Conservation (phyloP, 2,888 invertebrate genomes). For the Hesperia comma region DNA sequence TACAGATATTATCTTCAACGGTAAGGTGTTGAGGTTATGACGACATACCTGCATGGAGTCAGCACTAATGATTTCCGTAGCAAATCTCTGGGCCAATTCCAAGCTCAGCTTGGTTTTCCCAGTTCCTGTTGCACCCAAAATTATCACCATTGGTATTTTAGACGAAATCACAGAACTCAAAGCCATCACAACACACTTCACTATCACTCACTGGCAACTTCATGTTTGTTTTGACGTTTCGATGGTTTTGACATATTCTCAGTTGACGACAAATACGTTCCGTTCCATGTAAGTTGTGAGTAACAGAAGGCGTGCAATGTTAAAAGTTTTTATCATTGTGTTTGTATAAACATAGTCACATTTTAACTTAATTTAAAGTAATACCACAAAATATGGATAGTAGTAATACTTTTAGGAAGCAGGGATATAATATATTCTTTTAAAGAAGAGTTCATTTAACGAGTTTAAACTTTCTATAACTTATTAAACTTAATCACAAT, state of each 20-base stretch:
- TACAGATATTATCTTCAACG: neutral
- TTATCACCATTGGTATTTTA: conserved; percentile 89
- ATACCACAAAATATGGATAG: too few species aligned
- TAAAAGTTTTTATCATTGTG: too few species aligned
- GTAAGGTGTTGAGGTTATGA: conserved; percentile 59
- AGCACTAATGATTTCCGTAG: conserved; percentile 97
- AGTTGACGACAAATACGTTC: conserved; percentile 45
- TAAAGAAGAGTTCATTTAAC: too few species aligned
- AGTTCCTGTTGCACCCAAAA: conserved; percentile 97
- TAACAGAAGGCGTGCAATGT: too few species aligned
- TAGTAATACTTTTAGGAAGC: too few species aligned
- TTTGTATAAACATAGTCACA: too few species aligned
- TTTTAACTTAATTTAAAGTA: too few species aligned
- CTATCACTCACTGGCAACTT: conserved; percentile 56
- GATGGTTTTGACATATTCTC: neutral
- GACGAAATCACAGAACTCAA: conserved; percentile 68
- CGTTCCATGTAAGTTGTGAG: neutral
- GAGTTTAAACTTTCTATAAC: too few species aligned
- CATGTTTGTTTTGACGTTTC: conserved; percentile 66
- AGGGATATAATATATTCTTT: too few species aligned
- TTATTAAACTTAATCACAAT: too few species aligned
- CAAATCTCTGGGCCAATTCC: conserved; percentile 93
- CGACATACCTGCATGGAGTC: conserved; percentile 98
- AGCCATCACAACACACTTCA: conserved; percentile 76
- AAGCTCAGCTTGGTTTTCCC: conserved; percentile 98